A percentile compares a stretch with the other conserved stretches of the same genome.
Conservation (phyloP, 2,113 vertebrate genomes). For the Otus sunia region DNA sequence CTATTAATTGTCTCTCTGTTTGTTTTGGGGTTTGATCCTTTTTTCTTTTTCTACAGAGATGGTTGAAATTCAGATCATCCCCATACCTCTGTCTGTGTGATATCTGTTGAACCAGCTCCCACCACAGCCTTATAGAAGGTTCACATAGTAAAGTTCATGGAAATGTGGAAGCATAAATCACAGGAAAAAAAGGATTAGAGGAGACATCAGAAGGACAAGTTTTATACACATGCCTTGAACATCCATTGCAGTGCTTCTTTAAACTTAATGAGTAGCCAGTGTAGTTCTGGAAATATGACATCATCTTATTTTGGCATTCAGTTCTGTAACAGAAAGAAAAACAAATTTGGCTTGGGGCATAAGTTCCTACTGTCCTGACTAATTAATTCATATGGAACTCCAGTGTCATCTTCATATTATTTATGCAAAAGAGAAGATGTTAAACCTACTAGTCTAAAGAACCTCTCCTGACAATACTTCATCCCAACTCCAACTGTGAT, state of each 20-base stretch:
- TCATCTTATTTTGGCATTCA: not conserved
- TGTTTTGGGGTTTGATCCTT: not conserved
- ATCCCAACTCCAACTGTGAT: not conserved
- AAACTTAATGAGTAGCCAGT: not conserved
- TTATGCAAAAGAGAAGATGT: not conserved
- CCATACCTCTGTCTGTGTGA: not conserved
- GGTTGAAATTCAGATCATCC: not conserved
- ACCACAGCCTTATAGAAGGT: not conserved
- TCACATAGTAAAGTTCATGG: not conserved
- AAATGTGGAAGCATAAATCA: not conserved
- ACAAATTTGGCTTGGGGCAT: not conserved
- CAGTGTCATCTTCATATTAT: not conserved
- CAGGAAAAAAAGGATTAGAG: not conserved
- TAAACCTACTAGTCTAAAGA: not conserved
- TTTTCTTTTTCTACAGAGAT: not conserved
- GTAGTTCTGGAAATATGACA: not conserved
- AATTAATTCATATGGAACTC: not conserved
- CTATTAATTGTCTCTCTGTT: not conserved
- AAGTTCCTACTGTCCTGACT: not conserved
- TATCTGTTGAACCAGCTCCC: not conserved
- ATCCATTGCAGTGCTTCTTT: not conserved
- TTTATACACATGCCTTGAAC: not conserved
- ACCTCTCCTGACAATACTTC: not conserved
- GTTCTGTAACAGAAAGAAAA: not conserved
- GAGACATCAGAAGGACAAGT: not conserved